Conservation (phyloP, 2,888 invertebrate species). For the Ethmia dodecea region DNA sequence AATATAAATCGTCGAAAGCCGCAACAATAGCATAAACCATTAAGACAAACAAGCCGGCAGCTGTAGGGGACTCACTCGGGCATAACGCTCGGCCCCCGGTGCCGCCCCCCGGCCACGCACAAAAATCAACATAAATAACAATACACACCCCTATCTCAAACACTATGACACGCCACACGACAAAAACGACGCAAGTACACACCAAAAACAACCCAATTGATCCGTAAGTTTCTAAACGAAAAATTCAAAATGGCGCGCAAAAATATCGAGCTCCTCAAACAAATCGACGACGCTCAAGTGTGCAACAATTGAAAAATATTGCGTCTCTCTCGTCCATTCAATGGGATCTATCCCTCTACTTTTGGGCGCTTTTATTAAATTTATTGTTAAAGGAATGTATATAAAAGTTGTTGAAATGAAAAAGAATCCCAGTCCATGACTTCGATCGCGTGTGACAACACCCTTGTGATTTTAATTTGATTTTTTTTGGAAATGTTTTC, state of each 20-base stretch:
- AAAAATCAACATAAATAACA: constrained; percentile 77
- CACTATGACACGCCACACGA: constrained; percentile 43
- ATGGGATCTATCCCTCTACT: constrained; percentile 65
- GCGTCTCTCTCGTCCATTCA: constrained; percentile 72
- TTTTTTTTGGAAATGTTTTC: constrained; percentile 46
- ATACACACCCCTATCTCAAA: constrained; percentile 75
- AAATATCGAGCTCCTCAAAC: constrained; percentile 22
- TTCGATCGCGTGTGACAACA: constrained; percentile 48
- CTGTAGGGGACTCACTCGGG: constrained; percentile 61
- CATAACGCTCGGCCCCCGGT: constrained; percentile 59
- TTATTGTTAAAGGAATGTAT: constrained; percentile 75
- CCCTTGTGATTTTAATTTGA: constrained; percentile 23
- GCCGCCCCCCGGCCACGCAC: constrained; percentile 66
- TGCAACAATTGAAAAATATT: constrained; percentile 77
- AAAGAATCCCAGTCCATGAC: constrained; percentile 65
- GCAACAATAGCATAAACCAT: constrained; percentile 67
- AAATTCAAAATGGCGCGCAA: constrained; percentile 21
- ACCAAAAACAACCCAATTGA: constrained; percentile 14
- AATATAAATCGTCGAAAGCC: constrained; percentile 41
- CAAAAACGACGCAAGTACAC: constrained; percentile 26
- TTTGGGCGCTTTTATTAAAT: constrained; percentile 69
- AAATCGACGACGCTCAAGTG: constrained; percentile 41
- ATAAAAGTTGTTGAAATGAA: constrained; percentile 71
- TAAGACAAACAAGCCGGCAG: constrained; percentile 70
- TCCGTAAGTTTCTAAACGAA: constrained; percentile 20